A percentile compares a stretch with the other conserved stretches of the same genome.
These are phyloP conservation scores for Aleadryas rufinucha DNA, from an alignment of 2,113 vertebrate genomes.

Conservation along the genomic window DNA sequence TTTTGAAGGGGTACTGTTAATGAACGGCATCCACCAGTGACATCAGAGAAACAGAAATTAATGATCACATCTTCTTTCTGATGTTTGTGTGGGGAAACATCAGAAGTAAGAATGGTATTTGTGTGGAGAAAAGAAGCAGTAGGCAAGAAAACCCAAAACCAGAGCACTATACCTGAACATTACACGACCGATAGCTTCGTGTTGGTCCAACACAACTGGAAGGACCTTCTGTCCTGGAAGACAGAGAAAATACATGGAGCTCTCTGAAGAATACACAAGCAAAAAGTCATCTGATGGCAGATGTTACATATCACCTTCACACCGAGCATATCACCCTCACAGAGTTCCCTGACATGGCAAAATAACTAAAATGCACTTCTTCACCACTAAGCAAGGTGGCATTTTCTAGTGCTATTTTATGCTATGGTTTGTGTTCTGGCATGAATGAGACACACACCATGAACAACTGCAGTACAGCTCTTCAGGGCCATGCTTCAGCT, in stretches of 20 bases:
- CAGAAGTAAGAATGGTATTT: neutral
- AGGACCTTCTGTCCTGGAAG: constrained; percentile 82
- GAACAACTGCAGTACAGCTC: neutral
- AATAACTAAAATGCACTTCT: neutral
- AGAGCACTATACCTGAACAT: constrained; percentile 79
- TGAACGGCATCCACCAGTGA: neutral
- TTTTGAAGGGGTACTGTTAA: neutral
- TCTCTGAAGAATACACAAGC: neutral
- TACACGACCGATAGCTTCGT: constrained; percentile 84
- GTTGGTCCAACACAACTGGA: constrained; percentile 85
- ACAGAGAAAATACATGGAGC: neutral
- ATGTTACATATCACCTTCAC: neutral
- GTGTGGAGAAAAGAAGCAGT: neutral
- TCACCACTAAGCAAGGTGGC: neutral
- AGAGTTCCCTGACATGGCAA: neutral
- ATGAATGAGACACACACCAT: neutral
- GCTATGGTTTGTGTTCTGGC: neutral
- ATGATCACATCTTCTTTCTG: neutral
- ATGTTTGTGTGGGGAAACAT: neutral
- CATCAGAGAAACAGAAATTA: neutral
- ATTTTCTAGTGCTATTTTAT: neutral
- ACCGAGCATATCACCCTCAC: neutral
- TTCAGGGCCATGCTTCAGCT: neutral
- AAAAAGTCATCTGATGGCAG: neutral
- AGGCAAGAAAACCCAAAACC: neutral